A percentile compares a stretch with the other conserved stretches of the same genome.
phyloP scores from a whole-genome alignment of 2,113 vertebrate species.

The Gallinago media region DNA sequence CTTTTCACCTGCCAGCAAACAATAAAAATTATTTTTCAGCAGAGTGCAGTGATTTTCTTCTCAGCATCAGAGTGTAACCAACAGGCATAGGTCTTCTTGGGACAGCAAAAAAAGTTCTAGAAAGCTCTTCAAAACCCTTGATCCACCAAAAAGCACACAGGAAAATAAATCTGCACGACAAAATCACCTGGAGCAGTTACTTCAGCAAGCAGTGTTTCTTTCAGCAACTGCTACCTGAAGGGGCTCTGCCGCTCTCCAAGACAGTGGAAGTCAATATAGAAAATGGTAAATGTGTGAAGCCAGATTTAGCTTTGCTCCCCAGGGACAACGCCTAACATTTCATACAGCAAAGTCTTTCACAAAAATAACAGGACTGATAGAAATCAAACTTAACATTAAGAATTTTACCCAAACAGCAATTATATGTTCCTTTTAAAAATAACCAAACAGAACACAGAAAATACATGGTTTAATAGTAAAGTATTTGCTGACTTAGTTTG shows the following conservation, averaged over 20 bases:
- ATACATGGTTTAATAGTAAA: constrained; percentile 60
- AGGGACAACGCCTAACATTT: neutral
- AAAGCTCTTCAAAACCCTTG: neutral
- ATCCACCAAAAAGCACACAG: neutral
- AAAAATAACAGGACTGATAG: constrained; percentile 16
- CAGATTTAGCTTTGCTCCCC: neutral
- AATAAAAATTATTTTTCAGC: neutral
- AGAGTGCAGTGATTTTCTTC: neutral
- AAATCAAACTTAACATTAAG: constrained; percentile 41
- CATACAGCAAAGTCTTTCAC: neutral
- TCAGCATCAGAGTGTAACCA: neutral
- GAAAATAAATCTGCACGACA: neutral
- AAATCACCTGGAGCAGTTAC: neutral
- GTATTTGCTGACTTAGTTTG: constrained; percentile 88
- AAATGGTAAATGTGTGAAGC: neutral
- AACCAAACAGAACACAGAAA: constrained; percentile 63
- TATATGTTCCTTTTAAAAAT: constrained; percentile 50
- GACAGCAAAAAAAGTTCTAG: neutral
- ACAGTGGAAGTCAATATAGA: neutral
- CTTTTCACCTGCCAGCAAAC: neutral
- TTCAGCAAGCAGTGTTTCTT: neutral
- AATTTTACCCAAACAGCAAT: constrained; percentile 67
- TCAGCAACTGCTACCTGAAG: neutral
- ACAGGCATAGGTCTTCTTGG: neutral
- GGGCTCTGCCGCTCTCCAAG: neutral